These are phyloP conservation scores for Poeciliopsis turneri DNA, from an alignment of 2,797 vertebrate genomes.

Conservation along the genomic window DNA sequence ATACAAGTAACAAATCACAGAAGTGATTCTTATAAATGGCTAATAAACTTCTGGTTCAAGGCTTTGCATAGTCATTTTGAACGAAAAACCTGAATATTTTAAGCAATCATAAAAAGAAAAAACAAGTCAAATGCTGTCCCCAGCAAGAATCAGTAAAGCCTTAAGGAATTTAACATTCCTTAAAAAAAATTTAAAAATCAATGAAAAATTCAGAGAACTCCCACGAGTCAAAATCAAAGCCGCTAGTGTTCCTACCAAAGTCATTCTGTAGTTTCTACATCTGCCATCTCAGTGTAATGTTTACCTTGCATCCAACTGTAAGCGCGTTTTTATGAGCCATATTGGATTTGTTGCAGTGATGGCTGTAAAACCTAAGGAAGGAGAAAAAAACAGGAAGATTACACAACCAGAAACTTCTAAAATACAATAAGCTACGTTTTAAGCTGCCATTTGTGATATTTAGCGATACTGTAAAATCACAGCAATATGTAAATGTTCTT, in stretches of 20 bases:
- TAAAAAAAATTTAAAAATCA: neutral
- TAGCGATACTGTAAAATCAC: slow-evolving; percentile 3
- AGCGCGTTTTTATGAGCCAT: slow-evolving; percentile 98
- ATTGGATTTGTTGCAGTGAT: slow-evolving; percentile 98
- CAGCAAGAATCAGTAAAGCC: neutral
- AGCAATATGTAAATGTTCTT: slow-evolving; percentile 14
- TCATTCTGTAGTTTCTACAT: neutral
- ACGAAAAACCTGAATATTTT: neutral
- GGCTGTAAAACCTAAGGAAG: slow-evolving; percentile 92
- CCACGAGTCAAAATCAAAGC: neutral
- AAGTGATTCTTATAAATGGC: neutral
- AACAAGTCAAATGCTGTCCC: neutral
- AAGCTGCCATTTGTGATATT: slow-evolving; percentile 14
- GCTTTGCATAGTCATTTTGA: neutral
- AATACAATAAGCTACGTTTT: neutral
- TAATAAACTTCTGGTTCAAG: neutral
- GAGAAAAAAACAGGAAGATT: slow-evolving; percentile 59
- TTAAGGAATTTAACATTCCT: neutral
- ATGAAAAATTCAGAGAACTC: neutral
- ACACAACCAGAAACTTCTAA: slow-evolving; percentile 25
- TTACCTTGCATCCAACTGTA: slow-evolving; percentile 97
- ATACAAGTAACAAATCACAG: neutral
- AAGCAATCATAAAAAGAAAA: neutral
- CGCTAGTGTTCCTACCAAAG: neutral
- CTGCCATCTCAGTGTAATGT: neutral